These are phyloP conservation scores for Clusia tigrina DNA, from an alignment of 2,888 invertebrate genomes.

Conservation along the genomic window DNA sequence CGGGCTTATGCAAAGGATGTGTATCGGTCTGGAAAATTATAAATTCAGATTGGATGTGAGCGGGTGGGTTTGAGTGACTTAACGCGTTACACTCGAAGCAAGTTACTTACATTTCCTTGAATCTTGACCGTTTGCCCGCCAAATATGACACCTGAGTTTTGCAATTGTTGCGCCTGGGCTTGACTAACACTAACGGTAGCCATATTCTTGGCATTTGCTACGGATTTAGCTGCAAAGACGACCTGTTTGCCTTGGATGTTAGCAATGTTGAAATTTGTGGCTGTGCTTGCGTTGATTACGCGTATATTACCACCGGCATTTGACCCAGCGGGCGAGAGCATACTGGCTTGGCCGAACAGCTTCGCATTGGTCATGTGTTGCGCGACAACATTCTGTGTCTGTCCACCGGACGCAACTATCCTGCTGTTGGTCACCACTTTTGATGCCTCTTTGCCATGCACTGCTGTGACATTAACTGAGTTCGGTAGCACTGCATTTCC, in stretches of 20 bases:
- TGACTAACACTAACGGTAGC: constrained; percentile 65
- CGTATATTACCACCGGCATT: constrained; percentile 57
- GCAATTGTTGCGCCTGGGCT: constrained; percentile 62
- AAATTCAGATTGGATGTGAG: too few species aligned
- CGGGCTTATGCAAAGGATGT: not conserved
- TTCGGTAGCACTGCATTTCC: constrained; percentile 28
- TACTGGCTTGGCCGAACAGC: constrained; percentile 59
- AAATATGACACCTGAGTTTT: constrained; percentile 60
- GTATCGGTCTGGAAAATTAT: too few species aligned
- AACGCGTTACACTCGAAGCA: constrained; percentile 27
- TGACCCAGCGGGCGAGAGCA: constrained; percentile 37
- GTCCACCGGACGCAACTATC: not conserved
- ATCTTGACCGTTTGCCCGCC: constrained; percentile 62
- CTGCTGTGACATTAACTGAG: too few species aligned
- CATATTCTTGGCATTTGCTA: constrained; percentile 66
- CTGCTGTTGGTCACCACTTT: constrained; percentile 18
- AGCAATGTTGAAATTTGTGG: constrained; percentile 64
- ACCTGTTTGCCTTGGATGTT: constrained; percentile 69
- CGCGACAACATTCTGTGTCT: constrained; percentile 14
- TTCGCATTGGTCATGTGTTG: constrained; percentile 66
- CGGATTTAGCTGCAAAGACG: constrained; percentile 66
- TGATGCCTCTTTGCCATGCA: not conserved
- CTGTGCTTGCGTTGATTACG: constrained; percentile 65
- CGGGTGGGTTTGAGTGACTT: not conserved
- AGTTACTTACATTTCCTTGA: constrained; percentile 57